Base-by-base conservation (phyloP, 2,113 vertebrate species). In the Oreocharis arfaki region DNA sequence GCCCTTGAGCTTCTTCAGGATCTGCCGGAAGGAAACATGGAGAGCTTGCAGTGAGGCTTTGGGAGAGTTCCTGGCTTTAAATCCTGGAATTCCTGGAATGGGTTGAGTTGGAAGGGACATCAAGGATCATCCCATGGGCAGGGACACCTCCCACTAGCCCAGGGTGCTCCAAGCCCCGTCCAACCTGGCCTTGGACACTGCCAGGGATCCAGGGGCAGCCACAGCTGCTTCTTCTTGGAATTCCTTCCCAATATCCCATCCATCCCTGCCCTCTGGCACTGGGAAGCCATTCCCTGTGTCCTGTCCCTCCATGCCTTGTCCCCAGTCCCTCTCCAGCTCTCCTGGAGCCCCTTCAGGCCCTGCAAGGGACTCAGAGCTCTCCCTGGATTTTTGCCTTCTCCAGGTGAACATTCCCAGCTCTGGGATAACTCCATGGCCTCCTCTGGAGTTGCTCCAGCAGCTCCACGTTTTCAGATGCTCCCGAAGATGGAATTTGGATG, bases 1-100 rank as follows among this genome's bases (percentile, higher is more conserved):
- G 63, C 96, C 97, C 97, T 99, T 99, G 79, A 99, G 97, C 90
- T 98, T 98, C 97, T 97, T 91, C n/a, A 99, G 98, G 96, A 99
- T 99, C 99, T 99, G 96, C n/a, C 5, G 16, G 33, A 57, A 68
- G 71, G 77, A 55, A 71, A 65, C 15, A 10, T 9, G 2, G 11
- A 60, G 56, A 84, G 37, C 5, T 27, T 16, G 19, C 15, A 4
- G 10, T 1, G 0, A 20, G 26, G 39, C 65, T 7, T 20, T 4
- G 0, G 1, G 0, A 24, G n/a, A 5, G 2, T 68, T 28, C 19
- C 5, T 4, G 9, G 57, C 1, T 52, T 21, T 56, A 16, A 18
- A 37, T 7, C 32, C 26, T 26, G 5, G 9, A 32, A 41, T 49
- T 49, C 2, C 15, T 1, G 18, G 49, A 20, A 22, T 10, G 16